phyloP scores from a whole-genome alignment of 2,113 vertebrate genomes.

The Montifringilla adamsi region DNA sequence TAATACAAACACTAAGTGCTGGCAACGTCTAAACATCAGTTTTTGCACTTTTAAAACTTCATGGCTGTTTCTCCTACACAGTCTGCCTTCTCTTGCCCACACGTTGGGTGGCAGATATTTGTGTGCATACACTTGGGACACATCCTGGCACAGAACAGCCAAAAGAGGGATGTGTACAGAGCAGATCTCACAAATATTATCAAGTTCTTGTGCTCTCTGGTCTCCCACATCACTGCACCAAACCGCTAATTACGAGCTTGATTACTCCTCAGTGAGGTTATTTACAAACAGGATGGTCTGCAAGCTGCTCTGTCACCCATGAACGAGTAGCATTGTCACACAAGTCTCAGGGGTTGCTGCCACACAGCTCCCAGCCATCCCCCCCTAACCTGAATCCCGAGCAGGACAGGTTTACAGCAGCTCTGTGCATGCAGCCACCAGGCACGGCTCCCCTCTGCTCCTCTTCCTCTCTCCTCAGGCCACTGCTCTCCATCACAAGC shows the following conservation, averaged over 20 bases:
- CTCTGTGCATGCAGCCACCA: not conserved
- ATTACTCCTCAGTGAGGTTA: not conserved
- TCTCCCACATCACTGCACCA: not conserved
- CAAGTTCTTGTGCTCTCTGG: not conserved
- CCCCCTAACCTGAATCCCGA: not conserved
- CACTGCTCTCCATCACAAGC: not conserved
- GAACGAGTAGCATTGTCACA: not conserved
- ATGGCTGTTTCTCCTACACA: not conserved
- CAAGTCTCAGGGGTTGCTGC: not conserved
- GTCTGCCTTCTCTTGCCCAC: not conserved
- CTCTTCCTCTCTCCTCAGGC: conserved; percentile 3
- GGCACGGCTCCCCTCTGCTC: not conserved
- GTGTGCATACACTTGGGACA: not conserved
- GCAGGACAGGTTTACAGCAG: not conserved
- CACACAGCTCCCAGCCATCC: not conserved
- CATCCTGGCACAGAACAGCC: not conserved
- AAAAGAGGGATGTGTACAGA: not conserved
- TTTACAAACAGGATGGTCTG: not conserved
- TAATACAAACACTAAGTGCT: not conserved
- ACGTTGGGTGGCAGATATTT: not conserved
- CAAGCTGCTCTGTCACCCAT: not conserved
- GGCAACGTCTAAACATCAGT: not conserved
- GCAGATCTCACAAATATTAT: not conserved
- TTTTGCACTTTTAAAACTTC: not conserved
- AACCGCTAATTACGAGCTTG: not conserved